phyloP scores from a whole-genome alignment of 2,888 invertebrate species.

The Prionchulus punctatus region DNA sequence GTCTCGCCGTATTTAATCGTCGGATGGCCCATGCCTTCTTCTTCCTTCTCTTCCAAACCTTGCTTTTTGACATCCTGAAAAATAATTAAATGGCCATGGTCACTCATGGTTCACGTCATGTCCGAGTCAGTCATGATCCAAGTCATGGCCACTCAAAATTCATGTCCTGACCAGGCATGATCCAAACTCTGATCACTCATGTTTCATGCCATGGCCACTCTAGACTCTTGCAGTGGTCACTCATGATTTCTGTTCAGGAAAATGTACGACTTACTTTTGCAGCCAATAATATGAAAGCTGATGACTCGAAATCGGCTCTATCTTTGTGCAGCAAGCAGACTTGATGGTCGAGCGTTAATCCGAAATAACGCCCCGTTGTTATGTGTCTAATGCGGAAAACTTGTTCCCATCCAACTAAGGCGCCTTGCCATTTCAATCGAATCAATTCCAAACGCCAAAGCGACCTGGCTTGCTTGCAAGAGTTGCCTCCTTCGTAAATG shows the following conservation, averaged over 20 bases:
- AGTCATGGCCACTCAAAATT: too few relatives aligned
- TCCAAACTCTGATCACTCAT: too few relatives aligned
- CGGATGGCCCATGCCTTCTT: constrained; percentile 88
- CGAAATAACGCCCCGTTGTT: constrained; percentile 42
- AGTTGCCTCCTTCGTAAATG: constrained; percentile 94
- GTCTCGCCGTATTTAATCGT: constrained; percentile 51
- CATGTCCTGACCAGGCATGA: too few relatives aligned
- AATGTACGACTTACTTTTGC: too few relatives aligned
- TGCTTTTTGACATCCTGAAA: constrained; percentile 41
- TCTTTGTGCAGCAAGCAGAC: constrained; percentile 52
- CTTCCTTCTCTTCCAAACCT: constrained; percentile 84
- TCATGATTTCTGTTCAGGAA: too few relatives aligned
- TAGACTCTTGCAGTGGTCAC: too few relatives aligned
- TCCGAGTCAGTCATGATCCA: too few relatives aligned
- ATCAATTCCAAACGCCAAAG: constrained; percentile 92
- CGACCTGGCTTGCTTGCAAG: constrained; percentile 92
- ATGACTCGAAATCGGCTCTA: constrained; percentile 75
- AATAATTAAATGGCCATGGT: too few relatives aligned
- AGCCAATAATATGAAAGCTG: constrained; percentile 69
- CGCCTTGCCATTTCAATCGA: constrained; percentile 55
- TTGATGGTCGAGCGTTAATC: constrained; percentile 52
- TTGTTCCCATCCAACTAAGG: constrained; percentile 31
- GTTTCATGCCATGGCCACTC: too few relatives aligned
- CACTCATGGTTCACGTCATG: too few relatives aligned
- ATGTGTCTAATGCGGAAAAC: constrained; percentile 79